Evolutionary conservation across 2,113 vertebrate genomes (phyloP).

Genomic region (Papio anubis): DNA sequence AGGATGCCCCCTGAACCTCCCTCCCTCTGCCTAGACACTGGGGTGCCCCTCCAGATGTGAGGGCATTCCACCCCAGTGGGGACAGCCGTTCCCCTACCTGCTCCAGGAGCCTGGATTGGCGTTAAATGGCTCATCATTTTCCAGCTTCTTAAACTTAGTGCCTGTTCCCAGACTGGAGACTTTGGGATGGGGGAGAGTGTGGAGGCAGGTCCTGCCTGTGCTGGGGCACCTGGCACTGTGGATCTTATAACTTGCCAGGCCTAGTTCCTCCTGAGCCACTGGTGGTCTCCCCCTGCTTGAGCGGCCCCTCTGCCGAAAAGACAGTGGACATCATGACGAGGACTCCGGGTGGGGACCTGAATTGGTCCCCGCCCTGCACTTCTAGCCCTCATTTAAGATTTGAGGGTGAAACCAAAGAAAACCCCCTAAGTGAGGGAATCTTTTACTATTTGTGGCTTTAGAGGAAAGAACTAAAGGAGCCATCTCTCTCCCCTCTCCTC

Average conservation of each 20-base stretch:
- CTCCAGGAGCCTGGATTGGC: slow-evolving; percentile 53
- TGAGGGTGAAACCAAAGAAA: slow-evolving; percentile 75
- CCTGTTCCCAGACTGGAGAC: slow-evolving; percentile 24
- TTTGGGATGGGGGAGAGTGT: not conserved
- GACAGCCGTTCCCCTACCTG: not conserved
- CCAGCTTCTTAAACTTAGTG: slow-evolving; percentile 15
- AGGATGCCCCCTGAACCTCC: slow-evolving; percentile 60
- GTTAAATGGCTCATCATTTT: slow-evolving; percentile 12
- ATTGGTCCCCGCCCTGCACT: not conserved
- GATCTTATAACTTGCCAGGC: not conserved
- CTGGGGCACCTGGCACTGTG: not conserved
- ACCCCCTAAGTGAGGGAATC: not conserved
- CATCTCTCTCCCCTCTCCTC: not conserved
- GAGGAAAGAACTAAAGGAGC: slow-evolving; percentile 35
- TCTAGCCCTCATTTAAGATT: slow-evolving; percentile 50
- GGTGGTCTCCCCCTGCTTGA: not conserved
- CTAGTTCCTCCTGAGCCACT: not conserved
- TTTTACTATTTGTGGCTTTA: slow-evolving; percentile 43
- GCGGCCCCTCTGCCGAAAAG: slow-evolving; percentile 48
- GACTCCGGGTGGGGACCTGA: slow-evolving; percentile 19
- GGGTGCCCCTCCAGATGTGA: slow-evolving; percentile 35
- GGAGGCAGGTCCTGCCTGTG: not conserved
- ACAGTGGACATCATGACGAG: not conserved
- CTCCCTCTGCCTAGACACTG: not conserved
- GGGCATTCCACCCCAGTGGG: not conserved